Evolutionary conservation across 2,113 vertebrate genomes (phyloP).

Genomic region (Xiphophorus hellerii): DNA sequence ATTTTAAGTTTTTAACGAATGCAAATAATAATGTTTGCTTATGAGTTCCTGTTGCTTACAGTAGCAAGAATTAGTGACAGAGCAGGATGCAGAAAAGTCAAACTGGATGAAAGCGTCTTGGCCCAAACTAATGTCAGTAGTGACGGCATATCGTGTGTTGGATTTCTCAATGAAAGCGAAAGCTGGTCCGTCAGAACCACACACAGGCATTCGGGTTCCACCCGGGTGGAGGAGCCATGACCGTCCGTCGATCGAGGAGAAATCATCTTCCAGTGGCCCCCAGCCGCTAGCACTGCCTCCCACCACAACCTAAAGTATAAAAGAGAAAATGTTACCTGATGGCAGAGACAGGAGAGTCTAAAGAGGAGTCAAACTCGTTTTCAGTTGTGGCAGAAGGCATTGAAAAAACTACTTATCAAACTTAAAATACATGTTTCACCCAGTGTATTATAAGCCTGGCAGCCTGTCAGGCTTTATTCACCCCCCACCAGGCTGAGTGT

Average conservation of each 20-base stretch:
- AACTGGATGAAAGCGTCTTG: constrained; percentile 96
- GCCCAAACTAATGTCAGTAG: constrained; percentile 93
- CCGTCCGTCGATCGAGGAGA: constrained; percentile 87
- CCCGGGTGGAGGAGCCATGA: constrained; percentile 98
- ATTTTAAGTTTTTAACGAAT: neutral
- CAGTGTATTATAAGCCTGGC: too few relatives aligned
- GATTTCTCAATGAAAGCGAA: constrained; percentile 99
- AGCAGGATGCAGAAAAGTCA: constrained; percentile 98
- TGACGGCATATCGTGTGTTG: constrained; percentile 94
- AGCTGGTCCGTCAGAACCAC: constrained; percentile 92
- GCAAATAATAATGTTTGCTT: neutral
- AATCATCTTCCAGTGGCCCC: constrained; percentile 95
- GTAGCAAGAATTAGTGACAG: constrained; percentile 96
- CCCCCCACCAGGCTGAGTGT: too few relatives aligned
- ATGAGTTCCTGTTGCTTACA: constrained; percentile 77
- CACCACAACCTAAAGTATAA: constrained; percentile 87
- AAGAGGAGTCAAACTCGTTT: neutral
- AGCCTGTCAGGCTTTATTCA: too few relatives aligned
- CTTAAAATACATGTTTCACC: too few relatives aligned
- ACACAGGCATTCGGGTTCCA: constrained; percentile 96
- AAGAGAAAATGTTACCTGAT: constrained; percentile 3
- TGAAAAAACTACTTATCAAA: too few relatives aligned
- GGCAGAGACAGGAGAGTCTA: neutral
- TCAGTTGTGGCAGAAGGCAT: too few relatives aligned
- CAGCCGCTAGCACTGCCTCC: constrained; percentile 97